Conservation (phyloP, 2,888 invertebrate species). For the Augochlorella aurata region DNA sequence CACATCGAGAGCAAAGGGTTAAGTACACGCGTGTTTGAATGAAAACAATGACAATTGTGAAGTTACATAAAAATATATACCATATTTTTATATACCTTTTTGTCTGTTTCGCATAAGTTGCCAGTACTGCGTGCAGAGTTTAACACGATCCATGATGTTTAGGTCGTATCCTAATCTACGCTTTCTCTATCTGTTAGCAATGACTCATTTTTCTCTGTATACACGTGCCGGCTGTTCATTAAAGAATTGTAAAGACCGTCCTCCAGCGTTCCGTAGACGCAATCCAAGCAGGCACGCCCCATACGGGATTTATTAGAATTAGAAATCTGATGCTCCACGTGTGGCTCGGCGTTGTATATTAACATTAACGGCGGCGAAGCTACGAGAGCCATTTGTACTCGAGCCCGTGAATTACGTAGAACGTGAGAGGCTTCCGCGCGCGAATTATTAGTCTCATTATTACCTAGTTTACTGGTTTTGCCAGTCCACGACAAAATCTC, state of each 20-base stretch:
- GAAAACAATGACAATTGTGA: too few relatives aligned
- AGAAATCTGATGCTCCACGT: conserved; percentile 75
- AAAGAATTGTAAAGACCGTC: conserved; percentile 66
- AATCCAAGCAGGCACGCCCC: conserved; percentile 67
- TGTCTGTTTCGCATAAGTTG: too few relatives aligned
- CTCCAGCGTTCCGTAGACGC: conserved; percentile 56
- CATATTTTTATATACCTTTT: too few relatives aligned
- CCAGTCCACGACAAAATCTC: conserved; percentile 29
- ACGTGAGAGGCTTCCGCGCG: conserved; percentile 75
- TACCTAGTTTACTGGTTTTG: conserved; percentile 58
- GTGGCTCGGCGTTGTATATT: conserved; percentile 73
- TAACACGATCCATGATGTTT: too few relatives aligned
- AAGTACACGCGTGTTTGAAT: too few relatives aligned
- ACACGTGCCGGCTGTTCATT: conserved; percentile 64
- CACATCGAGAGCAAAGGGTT: too few relatives aligned
- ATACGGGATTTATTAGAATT: conserved; percentile 77
- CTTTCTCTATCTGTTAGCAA: too few relatives aligned
- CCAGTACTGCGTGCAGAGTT: too few relatives aligned
- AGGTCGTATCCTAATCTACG: too few relatives aligned
- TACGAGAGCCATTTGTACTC: conserved; percentile 73
- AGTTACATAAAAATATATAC: too few relatives aligned
- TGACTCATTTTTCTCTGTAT: conserved; percentile 26
- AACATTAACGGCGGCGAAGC: conserved; percentile 74
- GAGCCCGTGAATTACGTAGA: conserved; percentile 73
- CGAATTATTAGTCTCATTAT: conserved; percentile 77